phyloP scores from a whole-genome alignment of 2,797 vertebrate genomes.

The Squalus acanthias region DNA sequence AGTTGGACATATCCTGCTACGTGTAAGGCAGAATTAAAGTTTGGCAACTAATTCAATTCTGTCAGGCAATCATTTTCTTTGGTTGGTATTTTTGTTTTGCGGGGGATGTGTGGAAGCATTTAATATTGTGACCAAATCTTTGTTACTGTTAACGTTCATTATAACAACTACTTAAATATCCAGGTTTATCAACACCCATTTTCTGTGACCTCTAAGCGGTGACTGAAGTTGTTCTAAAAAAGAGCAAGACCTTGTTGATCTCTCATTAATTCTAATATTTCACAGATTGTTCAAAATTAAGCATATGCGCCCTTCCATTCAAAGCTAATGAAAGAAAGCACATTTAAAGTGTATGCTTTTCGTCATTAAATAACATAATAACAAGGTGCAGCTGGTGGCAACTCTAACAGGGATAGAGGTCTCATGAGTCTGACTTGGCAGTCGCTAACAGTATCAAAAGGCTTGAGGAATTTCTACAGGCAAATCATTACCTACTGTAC shows the following conservation, averaged over 20 bases:
- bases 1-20: background rate
- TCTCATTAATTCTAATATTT: background rate
- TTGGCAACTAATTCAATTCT: background rate
- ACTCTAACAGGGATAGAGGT: background rate
- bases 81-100: background rate
- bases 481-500: background rate
- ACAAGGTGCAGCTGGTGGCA: slow-evolving; percentile 4
- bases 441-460: background rate
- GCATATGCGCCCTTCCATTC: background rate
- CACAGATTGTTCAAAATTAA: background rate
- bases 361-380: background rate
- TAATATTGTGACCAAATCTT: background rate
- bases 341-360: background rate
- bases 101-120: background rate
- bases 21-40: background rate
- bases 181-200: background rate
- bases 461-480: background rate
- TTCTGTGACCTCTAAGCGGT: background rate
- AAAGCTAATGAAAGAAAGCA: background rate
- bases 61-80: background rate
- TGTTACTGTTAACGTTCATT: background rate
- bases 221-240: background rate
- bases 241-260: background rate
- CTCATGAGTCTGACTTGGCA: background rate
- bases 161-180: background rate